A percentile compares a stretch with the other conserved stretches of the same genome.
phyloP scores from a whole-genome alignment of 2,888 invertebrate genomes.

The Troilus luridus region DNA sequence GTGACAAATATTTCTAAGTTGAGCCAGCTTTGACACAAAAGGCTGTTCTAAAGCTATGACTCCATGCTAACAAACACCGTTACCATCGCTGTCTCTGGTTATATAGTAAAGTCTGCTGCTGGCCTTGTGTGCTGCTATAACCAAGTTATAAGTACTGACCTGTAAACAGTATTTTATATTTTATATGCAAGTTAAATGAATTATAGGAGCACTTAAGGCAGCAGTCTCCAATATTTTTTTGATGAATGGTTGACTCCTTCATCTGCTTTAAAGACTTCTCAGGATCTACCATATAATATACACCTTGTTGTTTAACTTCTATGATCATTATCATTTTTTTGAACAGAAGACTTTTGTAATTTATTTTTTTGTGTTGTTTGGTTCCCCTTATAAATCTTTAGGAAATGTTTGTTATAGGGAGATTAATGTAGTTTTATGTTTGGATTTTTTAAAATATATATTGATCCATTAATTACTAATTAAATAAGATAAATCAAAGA shows the following conservation, averaged over 20 bases:
- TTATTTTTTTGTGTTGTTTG: conserved; percentile 53
- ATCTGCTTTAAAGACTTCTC: conserved; percentile 59
- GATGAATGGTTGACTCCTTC: conserved; percentile 55
- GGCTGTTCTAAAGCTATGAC: not conserved
- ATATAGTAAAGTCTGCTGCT: not conserved
- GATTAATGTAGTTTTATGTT: conserved; percentile 58
- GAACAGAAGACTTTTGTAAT: not conserved
- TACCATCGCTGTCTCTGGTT: conserved; percentile 54
- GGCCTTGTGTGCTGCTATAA: conserved; percentile 25
- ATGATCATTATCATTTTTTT: conserved; percentile 41
- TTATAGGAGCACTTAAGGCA: conserved; percentile 39
- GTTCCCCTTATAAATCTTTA: conserved; percentile 56
- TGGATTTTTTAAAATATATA: not conserved
- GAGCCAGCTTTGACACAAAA: not conserved
- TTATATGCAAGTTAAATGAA: conserved; percentile 54
- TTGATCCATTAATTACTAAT: conserved; percentile 49
- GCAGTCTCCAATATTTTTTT: conserved; percentile 20
- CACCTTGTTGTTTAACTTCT: conserved; percentile 42
- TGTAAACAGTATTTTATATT: conserved; percentile 58
- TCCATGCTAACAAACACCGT: not conserved
- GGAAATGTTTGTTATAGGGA: conserved; percentile 58
- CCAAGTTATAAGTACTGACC: conserved; percentile 51
- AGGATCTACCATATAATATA: conserved; percentile 51
- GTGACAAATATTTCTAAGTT: not conserved
- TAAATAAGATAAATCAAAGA: conserved; percentile 59